Conservation (phyloP, 2,113 vertebrate species). For the Percopsis transmontana region DNA sequence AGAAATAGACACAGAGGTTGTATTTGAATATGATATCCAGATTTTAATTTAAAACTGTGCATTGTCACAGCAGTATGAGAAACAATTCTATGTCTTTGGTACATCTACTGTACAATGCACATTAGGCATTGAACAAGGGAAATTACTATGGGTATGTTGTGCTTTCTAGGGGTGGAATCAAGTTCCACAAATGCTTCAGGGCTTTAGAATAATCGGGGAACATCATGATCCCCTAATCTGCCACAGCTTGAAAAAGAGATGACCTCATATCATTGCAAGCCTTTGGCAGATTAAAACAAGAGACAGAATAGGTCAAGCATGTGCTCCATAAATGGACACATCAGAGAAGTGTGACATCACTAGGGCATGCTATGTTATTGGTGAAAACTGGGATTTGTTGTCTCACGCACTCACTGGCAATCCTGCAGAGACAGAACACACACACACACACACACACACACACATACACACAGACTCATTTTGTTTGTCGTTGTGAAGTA, state of each 20-base stretch:
- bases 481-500: background rate
- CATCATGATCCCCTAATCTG: conserved; percentile 65
- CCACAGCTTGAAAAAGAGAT: conserved; percentile 67
- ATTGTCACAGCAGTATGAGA: background rate
- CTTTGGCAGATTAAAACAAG: conserved; percentile 52
- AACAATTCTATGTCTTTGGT: background rate
- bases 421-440: background rate
- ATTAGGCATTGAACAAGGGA: conserved; percentile 42
- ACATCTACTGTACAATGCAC: conserved; percentile 10
- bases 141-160: conserved; percentile 55
- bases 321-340: conserved; percentile 72
- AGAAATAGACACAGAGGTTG: conserved; percentile 60
- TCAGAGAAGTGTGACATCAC: conserved; percentile 29
- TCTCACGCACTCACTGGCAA: background rate
- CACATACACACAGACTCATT: conserved; percentile 4
- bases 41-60: conserved; percentile 33
- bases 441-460: conserved; percentile 4
- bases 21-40: conserved; percentile 35
- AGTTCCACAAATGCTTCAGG: conserved; percentile 51
- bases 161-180: conserved; percentile 58
- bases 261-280: conserved; percentile 69
- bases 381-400: conserved; percentile 19
- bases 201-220: conserved; percentile 50
- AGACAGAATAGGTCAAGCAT: conserved; percentile 47
- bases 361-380: conserved; percentile 34